Percentiles rank a stretch among this genome's conserved stretches.
Evolutionary conservation across 2,113 vertebrate genomes (phyloP).

Genomic region (Ptychochromis oligacanthus): DNA sequence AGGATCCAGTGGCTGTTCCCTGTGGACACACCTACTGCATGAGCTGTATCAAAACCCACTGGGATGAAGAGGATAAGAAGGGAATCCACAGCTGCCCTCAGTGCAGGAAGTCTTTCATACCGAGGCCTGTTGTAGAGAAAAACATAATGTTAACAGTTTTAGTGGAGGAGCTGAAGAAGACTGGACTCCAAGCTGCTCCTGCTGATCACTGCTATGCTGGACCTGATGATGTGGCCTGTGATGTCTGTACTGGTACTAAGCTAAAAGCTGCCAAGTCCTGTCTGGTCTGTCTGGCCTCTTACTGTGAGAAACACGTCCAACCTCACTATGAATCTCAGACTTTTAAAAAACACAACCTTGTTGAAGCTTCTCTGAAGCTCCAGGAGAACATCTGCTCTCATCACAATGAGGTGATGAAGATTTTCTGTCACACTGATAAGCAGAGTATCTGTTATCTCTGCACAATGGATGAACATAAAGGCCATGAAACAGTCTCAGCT

Average conservation of each 20-base stretch:
- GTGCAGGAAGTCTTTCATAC: not conserved
- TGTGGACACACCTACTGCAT: slow-evolving; percentile 11
- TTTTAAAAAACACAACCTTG: not conserved
- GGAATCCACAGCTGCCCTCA: not conserved
- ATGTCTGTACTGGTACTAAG: not conserved
- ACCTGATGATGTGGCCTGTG: not conserved
- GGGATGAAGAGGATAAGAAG: not conserved
- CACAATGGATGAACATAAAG: too few species aligned
- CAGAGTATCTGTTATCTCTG: too few species aligned
- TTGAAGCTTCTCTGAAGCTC: not conserved
- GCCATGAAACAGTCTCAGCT: too few species aligned
- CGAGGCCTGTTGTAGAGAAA: not conserved
- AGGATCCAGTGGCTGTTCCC: not conserved
- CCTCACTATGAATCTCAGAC: too few species aligned
- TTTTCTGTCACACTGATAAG: too few species aligned
- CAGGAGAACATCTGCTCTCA: not conserved
- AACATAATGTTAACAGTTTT: not conserved
- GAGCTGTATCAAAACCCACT: not conserved
- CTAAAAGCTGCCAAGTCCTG: not conserved
- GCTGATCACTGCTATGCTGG: not conserved
- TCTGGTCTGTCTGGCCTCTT: not conserved
- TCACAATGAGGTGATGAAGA: not conserved
- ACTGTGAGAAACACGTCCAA: not conserved
- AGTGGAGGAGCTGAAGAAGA: not conserved
- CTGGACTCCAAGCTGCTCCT: too few species aligned